Conservation (phyloP, 2,113 vertebrate genomes). For the Callocephalon fimbriatum region DNA sequence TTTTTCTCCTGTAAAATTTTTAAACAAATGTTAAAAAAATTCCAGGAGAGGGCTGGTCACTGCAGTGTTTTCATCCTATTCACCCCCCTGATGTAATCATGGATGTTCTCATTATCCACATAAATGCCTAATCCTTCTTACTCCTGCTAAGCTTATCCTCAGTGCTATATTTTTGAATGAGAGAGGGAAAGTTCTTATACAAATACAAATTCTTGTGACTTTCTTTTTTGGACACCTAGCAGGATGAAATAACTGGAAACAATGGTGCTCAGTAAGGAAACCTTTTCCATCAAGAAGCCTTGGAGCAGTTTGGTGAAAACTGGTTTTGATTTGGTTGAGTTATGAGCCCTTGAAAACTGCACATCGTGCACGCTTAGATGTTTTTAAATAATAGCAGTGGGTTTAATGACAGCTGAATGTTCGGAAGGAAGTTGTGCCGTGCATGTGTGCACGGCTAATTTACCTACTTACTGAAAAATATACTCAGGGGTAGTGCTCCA, state of each 20-base stretch:
- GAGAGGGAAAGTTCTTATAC: conserved; percentile 54
- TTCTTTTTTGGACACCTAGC: conserved; percentile 42
- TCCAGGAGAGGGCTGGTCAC: not conserved
- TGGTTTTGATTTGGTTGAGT: conserved; percentile 62
- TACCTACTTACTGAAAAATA: conserved; percentile 64
- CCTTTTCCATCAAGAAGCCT: not conserved
- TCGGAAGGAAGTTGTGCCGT: conserved; percentile 45
- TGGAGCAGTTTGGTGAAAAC: conserved; percentile 6
- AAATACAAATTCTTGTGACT: conserved; percentile 58
- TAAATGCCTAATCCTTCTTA: conserved; percentile 70
- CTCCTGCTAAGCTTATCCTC: conserved; percentile 61
- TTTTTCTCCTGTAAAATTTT: conserved; percentile 65
- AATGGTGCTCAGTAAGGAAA: conserved; percentile 36
- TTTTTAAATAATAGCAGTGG: conserved; percentile 26
- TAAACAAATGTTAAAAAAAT: conserved; percentile 52
- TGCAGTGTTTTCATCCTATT: conserved; percentile 56
- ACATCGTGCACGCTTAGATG: not conserved
- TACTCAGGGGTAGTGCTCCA: conserved; percentile 30
- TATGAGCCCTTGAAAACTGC: conserved; percentile 42
- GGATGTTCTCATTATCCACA: conserved; percentile 69
- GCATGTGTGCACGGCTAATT: conserved; percentile 25
- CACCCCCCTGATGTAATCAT: conserved; percentile 58
- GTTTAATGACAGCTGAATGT: conserved; percentile 53
- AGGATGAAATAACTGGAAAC: conserved; percentile 49
- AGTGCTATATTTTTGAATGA: conserved; percentile 61